Base-by-base conservation (phyloP, 64 coral and sea anemone species). In the Montipora efflorescens region DNA sequence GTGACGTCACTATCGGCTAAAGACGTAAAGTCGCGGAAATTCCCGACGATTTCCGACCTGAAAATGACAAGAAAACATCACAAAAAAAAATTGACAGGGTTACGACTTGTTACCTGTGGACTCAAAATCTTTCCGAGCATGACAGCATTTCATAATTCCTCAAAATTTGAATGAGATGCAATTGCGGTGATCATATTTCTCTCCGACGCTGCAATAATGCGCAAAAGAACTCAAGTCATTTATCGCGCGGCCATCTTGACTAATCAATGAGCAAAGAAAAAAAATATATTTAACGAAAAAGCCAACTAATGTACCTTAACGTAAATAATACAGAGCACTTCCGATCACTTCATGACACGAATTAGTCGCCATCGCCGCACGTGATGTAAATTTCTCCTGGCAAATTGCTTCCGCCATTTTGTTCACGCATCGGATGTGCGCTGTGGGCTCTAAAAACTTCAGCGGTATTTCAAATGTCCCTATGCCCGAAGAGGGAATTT, bases 1-100 rank as follows among this genome's bases (percentile, higher is more conserved):
- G 87, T 95, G 95, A 97, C 93, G 95, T 97, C 95, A 97, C 95
- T 82, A 67, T 97, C 95, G 95, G 89, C 25, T 91, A 67, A 70
- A 85, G 57, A 91, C 92, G 95, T 52, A 76, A 48, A 50, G 21
- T 78, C 87, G 94, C 95, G 92, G 84, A 82, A 79, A 68, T 69
- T 90, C 14, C 45, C 93, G 93, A 94, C 28, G 22, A 23, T 69
- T 94, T 78, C 83, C 93, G 93, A 97, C 36, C 82, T 84, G 61
- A 47, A 84, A 84, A 84, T 84, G 82, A 67, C 82, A 84, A 84
- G 61, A n/a, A 28, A 28, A 47, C 82, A 84, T 84, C 46, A 69
- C 36, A 22, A 45, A 84, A 84, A 67, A 13, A 9, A 69, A 69
- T 47, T 84, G 11, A 57, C 53, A 57, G n/a, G 14, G 59, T 69